Evolutionary conservation across 2,797 vertebrate genomes (phyloP).

Genomic region (Vipera latastei): DNA sequence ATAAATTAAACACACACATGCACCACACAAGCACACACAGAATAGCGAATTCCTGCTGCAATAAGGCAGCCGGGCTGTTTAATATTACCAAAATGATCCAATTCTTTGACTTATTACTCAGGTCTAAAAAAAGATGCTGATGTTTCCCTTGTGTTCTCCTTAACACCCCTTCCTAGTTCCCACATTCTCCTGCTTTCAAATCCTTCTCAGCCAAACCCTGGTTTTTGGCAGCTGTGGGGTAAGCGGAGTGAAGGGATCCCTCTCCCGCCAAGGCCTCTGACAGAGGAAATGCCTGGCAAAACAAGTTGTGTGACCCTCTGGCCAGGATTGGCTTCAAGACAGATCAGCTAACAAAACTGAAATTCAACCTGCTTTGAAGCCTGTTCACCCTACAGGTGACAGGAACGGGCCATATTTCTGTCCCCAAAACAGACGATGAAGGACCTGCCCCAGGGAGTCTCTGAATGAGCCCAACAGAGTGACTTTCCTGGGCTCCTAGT

Average conservation of each 20-base stretch:
- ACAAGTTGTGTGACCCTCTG: not conserved
- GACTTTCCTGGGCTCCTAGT: not conserved
- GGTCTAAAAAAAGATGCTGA: constrained; percentile 11
- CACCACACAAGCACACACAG: not conserved
- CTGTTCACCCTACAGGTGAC: not conserved
- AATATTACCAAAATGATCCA: constrained; percentile 52
- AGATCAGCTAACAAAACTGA: not conserved
- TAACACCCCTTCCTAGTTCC: constrained; percentile 32
- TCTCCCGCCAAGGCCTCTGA: not conserved
- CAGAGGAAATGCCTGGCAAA: not conserved
- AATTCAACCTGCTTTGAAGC: not conserved
- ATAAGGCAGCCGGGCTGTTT: constrained; percentile 33
- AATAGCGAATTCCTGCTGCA: constrained; percentile 34
- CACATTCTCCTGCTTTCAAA: not conserved
- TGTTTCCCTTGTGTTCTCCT: constrained; percentile 29
- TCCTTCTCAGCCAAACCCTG: not conserved
- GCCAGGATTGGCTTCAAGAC: not conserved
- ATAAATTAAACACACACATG: constrained; percentile 40
- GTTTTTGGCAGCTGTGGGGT: not conserved
- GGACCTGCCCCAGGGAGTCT: not conserved
- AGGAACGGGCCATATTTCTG: not conserved
- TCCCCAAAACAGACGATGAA: not conserved
- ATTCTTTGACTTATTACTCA: constrained; percentile 1
- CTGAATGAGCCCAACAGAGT: not conserved
- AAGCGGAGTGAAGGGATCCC: too few species aligned